Evolutionary conservation across 53 echinoderm and acorn worm genomes (phyloP), one percentile per base, ranked within the genome.

Genomic region (Luidia sarsii): DNA sequence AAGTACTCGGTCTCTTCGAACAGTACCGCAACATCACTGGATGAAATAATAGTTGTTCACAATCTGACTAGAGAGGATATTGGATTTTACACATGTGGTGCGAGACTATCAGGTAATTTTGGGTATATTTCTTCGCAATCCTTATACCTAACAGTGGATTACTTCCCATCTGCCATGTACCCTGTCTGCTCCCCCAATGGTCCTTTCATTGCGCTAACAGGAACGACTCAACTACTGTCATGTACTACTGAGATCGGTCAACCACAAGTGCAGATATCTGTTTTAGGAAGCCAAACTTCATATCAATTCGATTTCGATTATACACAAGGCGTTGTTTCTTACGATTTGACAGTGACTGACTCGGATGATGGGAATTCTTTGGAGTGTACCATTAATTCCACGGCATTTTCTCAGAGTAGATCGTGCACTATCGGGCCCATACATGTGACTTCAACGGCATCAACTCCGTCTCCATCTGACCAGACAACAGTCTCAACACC

Each of bases 381-480:
- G 32, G 50, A 70, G 51, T 70, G 70, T 51, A 70, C 19, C 30
- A 52, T 70, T 21, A 35, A 11, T 21, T 50, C 52, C 7, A 0
- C 7, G n/a, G n/a, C n/a, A n/a, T 20, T 52, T 30, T 20, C 50
- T 50, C 50, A 51, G 52, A 14, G 34, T 0, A 34, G 50, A 33
- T 70, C 70, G 32, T 70, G 70, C n/a, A 50, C 50, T 11, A 70
- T 70, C 14, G 70, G 70, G 21, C 70, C 70, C 30, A 70, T 70
- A 14, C 50, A 32, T 19, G 50, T 70, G 24, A n/a, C n/a, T n/a
- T n/a, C n/a, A n/a, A n/a, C n/a, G n/a, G n/a, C n/a, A n/a, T n/a
- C n/a, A n/a, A n/a, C n/a, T n/a, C n/a, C n/a, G n/a, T n/a, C n/a
- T n/a, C n/a, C n/a, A n/a, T n/a, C n/a, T n/a, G n/a, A n/a, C n/a